Conservation (phyloP, 2,797 vertebrate genomes). For the Acipenser oxyrinchus region DNA sequence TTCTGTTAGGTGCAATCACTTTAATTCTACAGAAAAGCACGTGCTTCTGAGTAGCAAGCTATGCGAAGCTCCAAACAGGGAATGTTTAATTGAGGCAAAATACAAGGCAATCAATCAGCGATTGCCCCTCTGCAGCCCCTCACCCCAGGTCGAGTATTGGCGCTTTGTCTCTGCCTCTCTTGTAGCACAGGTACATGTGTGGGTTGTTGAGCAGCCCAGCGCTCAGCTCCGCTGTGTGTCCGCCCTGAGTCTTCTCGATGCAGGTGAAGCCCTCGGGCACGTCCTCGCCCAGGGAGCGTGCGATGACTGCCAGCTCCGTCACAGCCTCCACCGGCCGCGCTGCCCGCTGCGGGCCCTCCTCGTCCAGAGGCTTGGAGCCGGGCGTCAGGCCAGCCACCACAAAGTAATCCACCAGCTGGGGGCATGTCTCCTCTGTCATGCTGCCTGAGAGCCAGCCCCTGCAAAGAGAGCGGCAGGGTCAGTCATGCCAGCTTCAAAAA, state of each 20-base stretch:
- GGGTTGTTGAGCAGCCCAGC: slow-evolving; percentile 82
- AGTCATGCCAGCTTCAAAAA: not conserved
- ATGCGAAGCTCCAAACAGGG: too few species aligned
- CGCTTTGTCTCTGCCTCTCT: slow-evolving; percentile 74
- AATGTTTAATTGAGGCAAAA: too few species aligned
- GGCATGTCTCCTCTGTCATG: slow-evolving; percentile 87
- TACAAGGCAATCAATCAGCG: too few species aligned
- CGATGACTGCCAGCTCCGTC: slow-evolving; percentile 79
- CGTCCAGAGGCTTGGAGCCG: slow-evolving; percentile 58
- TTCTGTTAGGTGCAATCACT: too few species aligned
- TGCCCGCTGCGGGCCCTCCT: slow-evolving; percentile 55
- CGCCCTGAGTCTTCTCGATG: slow-evolving; percentile 76
- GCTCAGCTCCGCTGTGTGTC: slow-evolving; percentile 80
- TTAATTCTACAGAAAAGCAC: too few species aligned
- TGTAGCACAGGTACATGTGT: slow-evolving; percentile 85
- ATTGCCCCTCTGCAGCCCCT: slow-evolving; percentile 23
- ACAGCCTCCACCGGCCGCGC: slow-evolving; percentile 69
- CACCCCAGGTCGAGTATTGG: slow-evolving; percentile 84
- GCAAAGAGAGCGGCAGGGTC: slow-evolving; percentile 24
- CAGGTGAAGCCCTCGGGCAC: slow-evolving; percentile 91
- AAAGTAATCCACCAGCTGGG: slow-evolving; percentile 91
- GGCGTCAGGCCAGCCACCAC: slow-evolving; percentile 79
- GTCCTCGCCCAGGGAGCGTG: slow-evolving; percentile 79
- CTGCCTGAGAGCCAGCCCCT: slow-evolving; percentile 36
- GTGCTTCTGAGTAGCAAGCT: too few species aligned